These are phyloP conservation scores for Arnoldichthys spilopterus DNA, from an alignment of 2,797 vertebrate genomes.

Conservation along the genomic window DNA sequence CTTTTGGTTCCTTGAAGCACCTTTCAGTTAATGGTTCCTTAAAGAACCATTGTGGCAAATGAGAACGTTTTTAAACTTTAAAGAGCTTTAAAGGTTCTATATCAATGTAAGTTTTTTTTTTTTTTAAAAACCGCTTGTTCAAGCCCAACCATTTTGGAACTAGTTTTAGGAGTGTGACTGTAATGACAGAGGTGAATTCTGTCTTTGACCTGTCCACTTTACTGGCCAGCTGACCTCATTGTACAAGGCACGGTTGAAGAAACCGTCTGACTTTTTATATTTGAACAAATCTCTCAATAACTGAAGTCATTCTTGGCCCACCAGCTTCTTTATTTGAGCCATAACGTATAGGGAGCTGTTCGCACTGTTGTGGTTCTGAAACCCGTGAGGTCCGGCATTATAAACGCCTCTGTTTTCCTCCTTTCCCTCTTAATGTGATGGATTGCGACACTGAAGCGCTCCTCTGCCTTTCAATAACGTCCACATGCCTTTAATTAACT, in stretches of 20 bases:
- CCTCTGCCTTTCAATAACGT: slow-evolving; percentile 1
- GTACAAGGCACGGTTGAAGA: not conserved
- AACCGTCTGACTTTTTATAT: not conserved
- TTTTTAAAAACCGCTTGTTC: no score
- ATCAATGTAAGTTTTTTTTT: no score
- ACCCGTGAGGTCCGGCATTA: not conserved
- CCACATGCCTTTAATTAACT: slow-evolving; percentile 45
- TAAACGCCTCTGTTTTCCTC: not conserved
- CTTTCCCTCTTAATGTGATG: slow-evolving; percentile 3
- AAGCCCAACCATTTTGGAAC: no score
- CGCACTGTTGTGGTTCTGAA: slow-evolving; percentile 26
- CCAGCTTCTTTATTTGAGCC: not conserved
- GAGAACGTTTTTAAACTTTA: not conserved
- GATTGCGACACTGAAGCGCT: not conserved
- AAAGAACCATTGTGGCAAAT: not conserved
- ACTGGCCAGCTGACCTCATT: not conserved
- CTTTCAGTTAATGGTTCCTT: not conserved
- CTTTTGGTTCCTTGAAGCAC: not conserved
- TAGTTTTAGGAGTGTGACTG: not conserved
- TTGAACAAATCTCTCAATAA: not conserved
- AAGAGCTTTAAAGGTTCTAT: not conserved
- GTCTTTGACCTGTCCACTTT: not conserved
- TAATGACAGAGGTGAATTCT: not conserved
- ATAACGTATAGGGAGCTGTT: slow-evolving; percentile 35
- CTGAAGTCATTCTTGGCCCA: no score